A percentile compares a stretch with the other conserved stretches of the same genome.
phyloP scores from a whole-genome alignment of 2,888 invertebrate genomes.

The Leptopilina syphax region DNA sequence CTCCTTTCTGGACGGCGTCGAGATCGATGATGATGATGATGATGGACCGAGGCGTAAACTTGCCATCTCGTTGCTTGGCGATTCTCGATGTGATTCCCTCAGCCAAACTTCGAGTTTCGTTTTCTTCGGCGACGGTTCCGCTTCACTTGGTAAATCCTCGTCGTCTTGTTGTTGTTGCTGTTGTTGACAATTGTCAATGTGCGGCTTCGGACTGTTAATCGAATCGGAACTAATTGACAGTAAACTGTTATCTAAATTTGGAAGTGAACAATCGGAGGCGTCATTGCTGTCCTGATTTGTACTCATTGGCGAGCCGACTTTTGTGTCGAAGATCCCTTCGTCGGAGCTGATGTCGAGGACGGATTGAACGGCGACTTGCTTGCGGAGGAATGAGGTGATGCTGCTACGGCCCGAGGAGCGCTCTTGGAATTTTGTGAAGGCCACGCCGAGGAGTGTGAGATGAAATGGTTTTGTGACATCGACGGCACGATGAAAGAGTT shows the following conservation, averaged over 20 bases:
- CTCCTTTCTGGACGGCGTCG: constrained; percentile 79
- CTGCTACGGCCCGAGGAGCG: constrained; percentile 84
- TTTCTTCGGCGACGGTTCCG: constrained; percentile 88
- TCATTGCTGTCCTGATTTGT: constrained; percentile 72
- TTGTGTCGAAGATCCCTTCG: constrained; percentile 71
- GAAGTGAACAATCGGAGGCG: constrained; percentile 58
- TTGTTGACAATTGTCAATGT: constrained; percentile 40
- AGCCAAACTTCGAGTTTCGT: constrained; percentile 78
- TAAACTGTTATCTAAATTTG: constrained; percentile 49
- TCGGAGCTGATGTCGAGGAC: constrained; percentile 77
- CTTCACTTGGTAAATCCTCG: constrained; percentile 77
- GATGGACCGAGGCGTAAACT: constrained; percentile 67
- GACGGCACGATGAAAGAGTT: constrained; percentile 86
- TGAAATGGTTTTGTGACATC: constrained; percentile 87
- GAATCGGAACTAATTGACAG: constrained; percentile 43
- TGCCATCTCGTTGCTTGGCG: constrained; percentile 74
- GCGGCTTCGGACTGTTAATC: constrained; percentile 54
- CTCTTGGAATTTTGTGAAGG: constrained; percentile 89
- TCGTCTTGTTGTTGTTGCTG: constrained; percentile 59
- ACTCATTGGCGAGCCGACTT: constrained; percentile 76
- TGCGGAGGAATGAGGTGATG: constrained; percentile 86
- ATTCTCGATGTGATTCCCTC: constrained; percentile 76
- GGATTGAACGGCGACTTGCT: constrained; percentile 88
- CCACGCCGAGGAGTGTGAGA: constrained; percentile 86
- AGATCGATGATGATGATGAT: constrained; percentile 66